These are phyloP conservation scores for Cassiopea andromeda DNA, from an alignment of 30 jellyfish, hydroid and myxozoan species.

Conservation along the genomic window DNA sequence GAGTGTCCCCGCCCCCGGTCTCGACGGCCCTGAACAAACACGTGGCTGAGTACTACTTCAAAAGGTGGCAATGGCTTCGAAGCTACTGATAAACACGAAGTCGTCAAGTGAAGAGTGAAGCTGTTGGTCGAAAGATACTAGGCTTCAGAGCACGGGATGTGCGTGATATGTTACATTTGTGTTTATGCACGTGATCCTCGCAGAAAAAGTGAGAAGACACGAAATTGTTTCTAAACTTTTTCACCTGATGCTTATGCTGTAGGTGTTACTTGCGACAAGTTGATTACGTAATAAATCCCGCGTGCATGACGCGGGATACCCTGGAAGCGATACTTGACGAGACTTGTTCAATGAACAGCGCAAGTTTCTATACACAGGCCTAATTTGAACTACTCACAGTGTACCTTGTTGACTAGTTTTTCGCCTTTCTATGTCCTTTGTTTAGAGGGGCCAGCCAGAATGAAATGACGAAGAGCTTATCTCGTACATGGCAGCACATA, in stretches of 20 bases:
- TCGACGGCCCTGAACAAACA: too few relatives aligned
- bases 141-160: too few relatives aligned
- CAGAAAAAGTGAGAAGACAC: too few relatives aligned
- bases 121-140: too few relatives aligned
- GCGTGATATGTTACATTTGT: too few relatives aligned
- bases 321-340: neutral
- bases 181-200: too few relatives aligned
- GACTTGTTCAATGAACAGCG: conserved; percentile 24
- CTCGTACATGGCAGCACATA: conserved; percentile 66
- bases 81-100: too few relatives aligned
- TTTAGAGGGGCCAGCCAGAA: neutral
- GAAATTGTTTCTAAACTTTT: neutral
- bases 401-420: conserved; percentile 4
- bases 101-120: too few relatives aligned
- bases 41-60: too few relatives aligned
- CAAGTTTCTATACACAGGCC: conserved; percentile 32
- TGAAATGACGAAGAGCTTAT: conserved; percentile 28
- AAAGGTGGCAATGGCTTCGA: too few relatives aligned
- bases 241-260: neutral
- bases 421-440: conserved; percentile 1
- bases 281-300: neutral
- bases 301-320: conserved; percentile 24
- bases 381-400: conserved; percentile 6
- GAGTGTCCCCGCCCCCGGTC: too few relatives aligned
- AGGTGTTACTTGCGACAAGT: neutral